These are phyloP conservation scores for Sarcophaga carnaria DNA, from an alignment of 2,888 invertebrate genomes.

Conservation along the genomic window DNA sequence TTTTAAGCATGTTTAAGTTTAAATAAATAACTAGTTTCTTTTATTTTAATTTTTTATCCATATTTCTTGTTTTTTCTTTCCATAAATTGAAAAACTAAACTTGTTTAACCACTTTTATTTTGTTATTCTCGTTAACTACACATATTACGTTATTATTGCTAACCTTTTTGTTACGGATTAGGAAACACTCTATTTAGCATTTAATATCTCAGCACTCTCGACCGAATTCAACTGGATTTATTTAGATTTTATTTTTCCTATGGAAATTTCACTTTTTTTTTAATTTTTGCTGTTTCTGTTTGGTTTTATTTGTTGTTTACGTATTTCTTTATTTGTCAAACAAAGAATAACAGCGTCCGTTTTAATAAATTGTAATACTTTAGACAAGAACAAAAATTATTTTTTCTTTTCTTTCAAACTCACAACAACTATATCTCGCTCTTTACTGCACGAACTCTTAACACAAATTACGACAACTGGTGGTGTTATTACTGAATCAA, in stretches of 20 bases:
- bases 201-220: conserved; percentile 52
- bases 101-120: conserved; percentile 64
- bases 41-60: conserved; percentile 7
- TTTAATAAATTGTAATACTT: neutral
- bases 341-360: conserved; percentile 32
- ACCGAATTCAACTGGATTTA: neutral
- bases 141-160: conserved; percentile 51
- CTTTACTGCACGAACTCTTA: conserved; percentile 25
- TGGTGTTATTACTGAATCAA: neutral
- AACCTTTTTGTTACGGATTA: conserved; percentile 51
- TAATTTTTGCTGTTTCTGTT: conserved; percentile 14
- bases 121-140: conserved; percentile 38
- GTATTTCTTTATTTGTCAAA: conserved; percentile 42
- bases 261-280: conserved; percentile 47
- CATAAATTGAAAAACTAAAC: conserved; percentile 47
- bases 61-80: conserved; percentile 14
- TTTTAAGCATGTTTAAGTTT: conserved; percentile 40
- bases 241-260: conserved; percentile 9
- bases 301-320: conserved; percentile 36
- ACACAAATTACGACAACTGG: conserved; percentile 40
- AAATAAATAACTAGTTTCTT: conserved; percentile 39
- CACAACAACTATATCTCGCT: conserved; percentile 31
- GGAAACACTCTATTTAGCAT: conserved; percentile 37
- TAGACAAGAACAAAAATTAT: conserved; percentile 17
- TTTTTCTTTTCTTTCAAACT: conserved; percentile 7